Evolutionary conservation across 2,113 vertebrate species (phyloP), one percentile per base, ranked within the genome.

Genomic region (Coptodon bakossiorum): DNA sequence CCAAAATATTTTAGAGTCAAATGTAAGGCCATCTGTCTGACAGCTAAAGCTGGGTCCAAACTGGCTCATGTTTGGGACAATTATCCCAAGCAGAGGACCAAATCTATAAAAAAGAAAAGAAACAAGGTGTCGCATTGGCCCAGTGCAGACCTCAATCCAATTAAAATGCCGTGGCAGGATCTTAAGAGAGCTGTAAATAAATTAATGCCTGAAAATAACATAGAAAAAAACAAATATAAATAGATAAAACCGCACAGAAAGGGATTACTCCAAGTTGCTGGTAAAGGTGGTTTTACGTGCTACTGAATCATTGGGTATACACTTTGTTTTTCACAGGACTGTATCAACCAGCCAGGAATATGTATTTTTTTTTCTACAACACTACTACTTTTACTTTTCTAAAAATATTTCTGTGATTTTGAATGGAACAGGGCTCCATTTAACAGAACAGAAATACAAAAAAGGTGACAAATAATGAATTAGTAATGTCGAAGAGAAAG

Each of bases 401-500:
- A 36, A 38, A 40, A 22, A 68, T 22, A 40, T 40, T 68, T 68
- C 19, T 68, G 29, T 38, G 31, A 7, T 38, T 66, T 36, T 66
- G 31, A 66, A 38, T 66, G 3, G 31, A 66, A 38, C 61, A 22
- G 4, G 61, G 10, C 63, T 68, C 36, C 63, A 40, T 38, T 22
- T 12, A 66, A 38, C 34, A 63, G 3, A 38, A 22, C 61, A 22
- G 6, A 68, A 38, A 22, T 68, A 68, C 19, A 22, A 68, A 68
- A 66, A 40, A 40, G 4, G 34, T 5, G 11, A 68, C 43, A 45
- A 73, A 6, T 17, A 48, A 2, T 73, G 5, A 73, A 29, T 17
- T 45, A 45, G 22, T 48, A 48, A 27, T 17, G 9, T 45, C 1
- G 0, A 45, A 0, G 24, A 48, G 36, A 71, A 43, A 16, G 36